phyloP scores from a whole-genome alignment of 2,888 invertebrate genomes.

The Halictus quadricinctus region DNA sequence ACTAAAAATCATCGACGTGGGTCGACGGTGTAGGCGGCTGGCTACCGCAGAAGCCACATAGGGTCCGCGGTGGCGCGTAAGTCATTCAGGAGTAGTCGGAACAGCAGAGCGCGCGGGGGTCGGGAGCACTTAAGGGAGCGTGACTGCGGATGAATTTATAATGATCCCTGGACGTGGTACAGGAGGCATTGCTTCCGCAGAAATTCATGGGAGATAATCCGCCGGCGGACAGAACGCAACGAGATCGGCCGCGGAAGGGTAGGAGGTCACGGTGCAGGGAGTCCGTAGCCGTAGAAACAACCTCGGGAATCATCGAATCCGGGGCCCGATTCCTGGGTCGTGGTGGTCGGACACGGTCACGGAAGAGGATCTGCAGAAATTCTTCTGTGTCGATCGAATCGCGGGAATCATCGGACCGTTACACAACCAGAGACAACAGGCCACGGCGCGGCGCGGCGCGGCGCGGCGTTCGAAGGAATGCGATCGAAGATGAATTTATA shows the following conservation, averaged over 20 bases:
- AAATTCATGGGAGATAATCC: slow-evolving; percentile 50
- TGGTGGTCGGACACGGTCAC: slow-evolving; percentile 27
- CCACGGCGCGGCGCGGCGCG: background rate
- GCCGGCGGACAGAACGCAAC: slow-evolving; percentile 37
- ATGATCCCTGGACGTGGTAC: slow-evolving; percentile 49
- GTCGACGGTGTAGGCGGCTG: background rate
- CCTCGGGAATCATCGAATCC: slow-evolving; percentile 5
- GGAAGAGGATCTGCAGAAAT: slow-evolving; percentile 31
- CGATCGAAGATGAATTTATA: slow-evolving; percentile 65
- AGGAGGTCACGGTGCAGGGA: slow-evolving; percentile 21
- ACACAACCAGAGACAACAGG: slow-evolving; percentile 34
- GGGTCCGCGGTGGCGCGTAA: slow-evolving; percentile 26
- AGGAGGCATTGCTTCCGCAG: slow-evolving; percentile 54
- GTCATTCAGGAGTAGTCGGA: slow-evolving; percentile 44
- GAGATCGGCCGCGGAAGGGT: slow-evolving; percentile 21
- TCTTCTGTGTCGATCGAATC: slow-evolving; percentile 46
- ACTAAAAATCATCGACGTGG: slow-evolving; percentile 1
- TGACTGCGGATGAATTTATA: slow-evolving; percentile 64
- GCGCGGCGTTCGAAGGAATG: slow-evolving; percentile 6
- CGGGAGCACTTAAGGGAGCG: slow-evolving; percentile 52
- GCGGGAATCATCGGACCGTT: slow-evolving; percentile 55
- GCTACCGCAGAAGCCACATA: slow-evolving; percentile 20
- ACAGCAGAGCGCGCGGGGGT: slow-evolving; percentile 51
- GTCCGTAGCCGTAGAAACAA: background rate
- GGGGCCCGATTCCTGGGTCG: slow-evolving; percentile 28